Evolutionary conservation across 2,888 invertebrate genomes (phyloP).

Genomic region (Troides oblongomaculatus): DNA sequence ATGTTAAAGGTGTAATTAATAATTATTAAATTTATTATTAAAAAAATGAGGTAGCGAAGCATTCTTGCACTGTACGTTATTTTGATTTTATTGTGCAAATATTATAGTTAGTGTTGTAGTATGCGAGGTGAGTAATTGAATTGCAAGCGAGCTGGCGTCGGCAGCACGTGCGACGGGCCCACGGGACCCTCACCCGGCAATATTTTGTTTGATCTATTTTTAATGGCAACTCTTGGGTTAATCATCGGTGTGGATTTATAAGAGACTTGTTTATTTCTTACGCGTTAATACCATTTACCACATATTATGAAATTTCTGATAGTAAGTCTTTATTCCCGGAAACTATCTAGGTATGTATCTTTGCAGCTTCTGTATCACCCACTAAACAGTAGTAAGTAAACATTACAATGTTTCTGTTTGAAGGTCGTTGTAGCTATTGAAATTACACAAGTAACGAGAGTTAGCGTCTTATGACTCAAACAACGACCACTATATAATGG

Average conservation of each 20-base stretch:
- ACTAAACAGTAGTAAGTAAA: too few species aligned
- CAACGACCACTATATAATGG: too few species aligned
- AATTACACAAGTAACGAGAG: too few species aligned
- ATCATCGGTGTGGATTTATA: slow-evolving; percentile 63
- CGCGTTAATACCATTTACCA: neutral
- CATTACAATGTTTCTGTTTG: too few species aligned
- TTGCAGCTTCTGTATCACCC: too few species aligned
- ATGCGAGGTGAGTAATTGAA: slow-evolving; percentile 65
- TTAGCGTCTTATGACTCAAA: too few species aligned
- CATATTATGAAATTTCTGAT: neutral
- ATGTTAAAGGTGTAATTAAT: too few species aligned
- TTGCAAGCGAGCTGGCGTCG: slow-evolving; percentile 55
- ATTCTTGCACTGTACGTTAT: slow-evolving; percentile 43
- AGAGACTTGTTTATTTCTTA: slow-evolving; percentile 46
- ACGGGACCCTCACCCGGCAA: slow-evolving; percentile 55
- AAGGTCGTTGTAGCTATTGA: too few species aligned
- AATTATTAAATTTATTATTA: too few species aligned
- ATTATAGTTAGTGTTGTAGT: slow-evolving; percentile 46
- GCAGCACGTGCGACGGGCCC: slow-evolving; percentile 56
- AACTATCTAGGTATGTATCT: too few species aligned
- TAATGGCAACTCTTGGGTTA: slow-evolving; percentile 68
- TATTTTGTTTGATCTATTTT: slow-evolving; percentile 76
- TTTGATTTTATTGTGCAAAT: slow-evolving; percentile 51
- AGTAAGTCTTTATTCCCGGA: too few species aligned
- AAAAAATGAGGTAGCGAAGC: too few species aligned